Evolutionary conservation across 2,888 invertebrate species (phyloP).

Genomic region (Hyles lineata): DNA sequence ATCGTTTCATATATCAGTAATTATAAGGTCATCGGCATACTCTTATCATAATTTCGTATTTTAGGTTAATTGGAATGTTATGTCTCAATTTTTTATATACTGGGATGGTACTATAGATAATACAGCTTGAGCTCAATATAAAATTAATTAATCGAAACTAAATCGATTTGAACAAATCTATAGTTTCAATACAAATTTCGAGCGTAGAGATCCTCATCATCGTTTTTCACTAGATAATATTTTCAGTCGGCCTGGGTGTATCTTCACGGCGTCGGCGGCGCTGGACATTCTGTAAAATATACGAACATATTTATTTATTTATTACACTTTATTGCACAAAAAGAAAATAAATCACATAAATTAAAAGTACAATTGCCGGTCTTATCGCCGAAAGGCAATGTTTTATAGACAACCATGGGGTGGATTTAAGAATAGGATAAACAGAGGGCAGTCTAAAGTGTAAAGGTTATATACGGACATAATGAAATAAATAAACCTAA

Average conservation of each 20-base stretch:
- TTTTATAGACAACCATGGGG: too few species aligned
- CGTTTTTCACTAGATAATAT: slow-evolving; percentile 50
- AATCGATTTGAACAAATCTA: neutral
- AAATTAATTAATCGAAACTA: neutral
- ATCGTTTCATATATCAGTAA: neutral
- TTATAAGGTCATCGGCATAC: neutral
- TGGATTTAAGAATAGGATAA: too few species aligned
- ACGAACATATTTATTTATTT: neutral
- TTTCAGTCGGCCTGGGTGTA: slow-evolving; percentile 39
- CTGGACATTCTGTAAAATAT: slow-evolving; percentile 83
- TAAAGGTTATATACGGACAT: too few species aligned
- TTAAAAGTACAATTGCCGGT: too few species aligned
- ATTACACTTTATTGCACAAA: too few species aligned
- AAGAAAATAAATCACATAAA: too few species aligned
- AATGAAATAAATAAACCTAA: neutral
- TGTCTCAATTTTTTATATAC: too few species aligned
- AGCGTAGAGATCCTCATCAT: slow-evolving; percentile 61
- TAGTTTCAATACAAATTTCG: slow-evolving; percentile 36
- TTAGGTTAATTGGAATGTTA: too few species aligned
- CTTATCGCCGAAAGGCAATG: too few species aligned
- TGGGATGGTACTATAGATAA: too few species aligned
- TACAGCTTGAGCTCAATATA: neutral
- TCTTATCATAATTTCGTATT: too few species aligned
- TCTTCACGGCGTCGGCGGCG: slow-evolving; percentile 66
- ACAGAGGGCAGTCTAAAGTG: too few species aligned